These are phyloP conservation scores for Helicolenus hilgendorfi DNA, from an alignment of 2,797 vertebrate genomes.

Conservation along the genomic window DNA sequence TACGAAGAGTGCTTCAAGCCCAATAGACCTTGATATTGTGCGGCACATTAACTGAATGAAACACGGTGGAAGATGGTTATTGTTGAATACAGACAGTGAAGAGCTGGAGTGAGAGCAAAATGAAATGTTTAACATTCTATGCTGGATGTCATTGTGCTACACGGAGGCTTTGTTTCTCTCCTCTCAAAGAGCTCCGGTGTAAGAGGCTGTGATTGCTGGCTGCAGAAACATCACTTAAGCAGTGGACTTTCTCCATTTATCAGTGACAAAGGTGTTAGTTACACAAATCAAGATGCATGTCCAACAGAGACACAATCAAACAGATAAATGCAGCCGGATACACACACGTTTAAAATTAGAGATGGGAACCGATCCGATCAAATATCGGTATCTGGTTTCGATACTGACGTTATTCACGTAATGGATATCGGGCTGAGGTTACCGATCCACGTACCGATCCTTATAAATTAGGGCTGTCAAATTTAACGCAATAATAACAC, in stretches of 20 bases:
- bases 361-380: too few species aligned
- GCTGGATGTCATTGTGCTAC: neutral
- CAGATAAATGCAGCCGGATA: too few species aligned
- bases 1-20: neutral
- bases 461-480: too few species aligned
- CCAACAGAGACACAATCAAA: neutral
- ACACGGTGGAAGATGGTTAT: neutral
- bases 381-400: too few species aligned
- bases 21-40: neutral
- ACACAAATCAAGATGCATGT: neutral
- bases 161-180: neutral
- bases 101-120: neutral
- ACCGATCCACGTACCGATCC: too few species aligned
- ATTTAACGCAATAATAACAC: too few species aligned
- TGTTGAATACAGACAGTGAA: neutral
- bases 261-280: neutral
- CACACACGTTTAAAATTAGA: too few species aligned
- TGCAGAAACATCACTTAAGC: constrained; percentile 1
- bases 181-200: neutral
- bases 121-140: constrained; percentile 27
- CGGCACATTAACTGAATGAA: neutral
- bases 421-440: too few species aligned
- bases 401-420: too few species aligned
- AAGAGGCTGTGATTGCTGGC: neutral
- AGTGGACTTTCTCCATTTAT: neutral